A percentile compares a stretch with the other conserved stretches of the same genome.
Conservation (phyloP, 2,797 vertebrate species). For the Scarus forsteni region DNA sequence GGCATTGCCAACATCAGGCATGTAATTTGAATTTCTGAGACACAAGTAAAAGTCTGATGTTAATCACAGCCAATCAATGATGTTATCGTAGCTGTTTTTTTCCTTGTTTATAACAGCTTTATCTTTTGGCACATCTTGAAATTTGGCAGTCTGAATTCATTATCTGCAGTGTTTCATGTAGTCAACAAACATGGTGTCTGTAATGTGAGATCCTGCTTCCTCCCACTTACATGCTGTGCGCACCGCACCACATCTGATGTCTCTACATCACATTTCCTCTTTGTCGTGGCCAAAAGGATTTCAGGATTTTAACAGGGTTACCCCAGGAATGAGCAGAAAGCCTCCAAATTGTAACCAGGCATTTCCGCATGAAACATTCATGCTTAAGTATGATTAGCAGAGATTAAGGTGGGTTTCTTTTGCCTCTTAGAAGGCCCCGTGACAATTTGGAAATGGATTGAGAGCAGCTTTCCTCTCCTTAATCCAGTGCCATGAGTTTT, state of each 20-base stretch:
- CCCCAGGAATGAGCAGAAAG: slow-evolving; percentile 69
- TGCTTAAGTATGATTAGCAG: slow-evolving; percentile 82
- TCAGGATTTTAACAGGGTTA: slow-evolving; percentile 71
- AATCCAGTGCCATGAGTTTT: slow-evolving; percentile 79
- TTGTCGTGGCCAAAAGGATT: slow-evolving; percentile 79
- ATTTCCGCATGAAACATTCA: slow-evolving; percentile 82
- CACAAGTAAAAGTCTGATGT: slow-evolving; percentile 70
- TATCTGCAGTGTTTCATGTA: slow-evolving; percentile 64
- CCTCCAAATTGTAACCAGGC: slow-evolving; percentile 78
- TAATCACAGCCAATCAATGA: slow-evolving; percentile 79
- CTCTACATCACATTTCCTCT: slow-evolving; percentile 66
- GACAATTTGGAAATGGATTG: slow-evolving; percentile 82
- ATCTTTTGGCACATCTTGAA: slow-evolving; percentile 73
- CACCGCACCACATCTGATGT: slow-evolving; percentile 58
- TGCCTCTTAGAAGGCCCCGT: slow-evolving; percentile 75
- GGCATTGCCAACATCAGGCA: slow-evolving; percentile 69
- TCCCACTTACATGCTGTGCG: slow-evolving; percentile 57
- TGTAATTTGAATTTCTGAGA: slow-evolving; percentile 77
- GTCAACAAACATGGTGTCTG: slow-evolving; percentile 69
- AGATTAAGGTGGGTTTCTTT: slow-evolving; percentile 84
- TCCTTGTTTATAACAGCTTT: slow-evolving; percentile 70
- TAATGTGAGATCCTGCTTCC: slow-evolving; percentile 64
- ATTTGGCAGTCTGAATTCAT: slow-evolving; percentile 74
- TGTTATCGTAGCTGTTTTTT: slow-evolving; percentile 59
- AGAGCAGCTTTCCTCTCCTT: slow-evolving; percentile 75